These are phyloP conservation scores for Manis pentadactyla DNA, from an alignment of 2,797 vertebrate genomes.

Conservation along the genomic window DNA sequence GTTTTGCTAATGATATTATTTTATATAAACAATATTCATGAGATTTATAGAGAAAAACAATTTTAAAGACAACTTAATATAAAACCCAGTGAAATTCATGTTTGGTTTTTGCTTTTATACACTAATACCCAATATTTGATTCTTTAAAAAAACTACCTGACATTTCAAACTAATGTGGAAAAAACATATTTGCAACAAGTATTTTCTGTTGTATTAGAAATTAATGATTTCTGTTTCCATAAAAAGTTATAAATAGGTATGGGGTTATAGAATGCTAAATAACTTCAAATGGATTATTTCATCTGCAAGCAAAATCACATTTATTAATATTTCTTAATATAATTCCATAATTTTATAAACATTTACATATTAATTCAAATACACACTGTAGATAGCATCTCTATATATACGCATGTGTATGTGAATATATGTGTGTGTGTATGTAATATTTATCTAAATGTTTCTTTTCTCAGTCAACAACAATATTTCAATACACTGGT, in stretches of 20 bases:
- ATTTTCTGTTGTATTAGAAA: neutral
- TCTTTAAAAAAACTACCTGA: neutral
- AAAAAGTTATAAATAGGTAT: neutral
- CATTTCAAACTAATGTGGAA: neutral
- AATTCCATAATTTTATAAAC: neutral
- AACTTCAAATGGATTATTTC: neutral
- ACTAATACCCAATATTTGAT: rapidly evolving
- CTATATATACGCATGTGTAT: neutral
- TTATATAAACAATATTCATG: neutral
- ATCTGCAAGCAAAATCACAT: neutral
- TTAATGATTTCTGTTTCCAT: neutral
- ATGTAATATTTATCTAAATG: neutral
- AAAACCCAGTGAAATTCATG: neutral
- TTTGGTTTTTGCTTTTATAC: neutral
- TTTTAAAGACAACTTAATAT: neutral
- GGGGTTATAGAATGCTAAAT: neutral
- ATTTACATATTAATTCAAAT: neutral
- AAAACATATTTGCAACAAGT: neutral
- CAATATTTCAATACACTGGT: neutral
- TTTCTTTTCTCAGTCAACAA: neutral
- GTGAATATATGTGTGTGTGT: neutral
- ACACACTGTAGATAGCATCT: neutral
- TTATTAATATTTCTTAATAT: neutral
- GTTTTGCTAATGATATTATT: neutral
- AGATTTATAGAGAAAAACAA: neutral